phyloP scores from a whole-genome alignment of 2,888 invertebrate species.

The Arge pagana region DNA sequence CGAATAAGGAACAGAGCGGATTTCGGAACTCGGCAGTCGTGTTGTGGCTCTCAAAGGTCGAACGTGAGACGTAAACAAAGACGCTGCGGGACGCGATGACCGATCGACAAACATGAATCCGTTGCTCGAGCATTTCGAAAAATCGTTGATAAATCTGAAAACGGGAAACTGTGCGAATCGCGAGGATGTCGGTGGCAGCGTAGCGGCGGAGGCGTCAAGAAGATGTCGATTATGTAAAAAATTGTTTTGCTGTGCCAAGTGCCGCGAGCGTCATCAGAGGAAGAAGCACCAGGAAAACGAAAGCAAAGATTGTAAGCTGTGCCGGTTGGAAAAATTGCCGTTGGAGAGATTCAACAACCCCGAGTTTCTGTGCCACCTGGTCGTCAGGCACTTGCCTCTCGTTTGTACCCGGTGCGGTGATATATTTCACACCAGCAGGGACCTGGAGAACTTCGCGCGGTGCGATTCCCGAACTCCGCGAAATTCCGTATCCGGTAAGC shows the following conservation, averaged over 20 bases:
- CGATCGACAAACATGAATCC: constrained; percentile 11
- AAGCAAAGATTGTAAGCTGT: constrained; percentile 41
- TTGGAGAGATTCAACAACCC: constrained; percentile 37
- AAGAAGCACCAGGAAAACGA: constrained; percentile 41
- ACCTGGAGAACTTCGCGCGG: constrained; percentile 30
- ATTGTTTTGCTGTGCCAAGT: constrained; percentile 46
- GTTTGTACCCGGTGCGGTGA: constrained; percentile 43
- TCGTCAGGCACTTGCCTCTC: constrained; percentile 45
- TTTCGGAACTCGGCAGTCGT: too few species aligned
- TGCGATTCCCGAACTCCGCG: background rate
- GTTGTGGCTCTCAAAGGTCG: too few species aligned
- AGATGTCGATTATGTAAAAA: constrained; percentile 46
- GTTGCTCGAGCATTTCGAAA: background rate
- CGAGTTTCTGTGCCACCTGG: constrained; percentile 41
- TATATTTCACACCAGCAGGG: constrained; percentile 35
- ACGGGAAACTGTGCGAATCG: background rate
- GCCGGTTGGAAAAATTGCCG: constrained; percentile 37
- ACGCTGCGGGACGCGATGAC: constrained; percentile 5
- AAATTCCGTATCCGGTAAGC: background rate
- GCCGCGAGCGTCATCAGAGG: constrained; percentile 42
- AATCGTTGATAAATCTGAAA: background rate
- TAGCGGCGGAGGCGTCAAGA: too few species aligned
- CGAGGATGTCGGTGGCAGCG: constrained; percentile 39
- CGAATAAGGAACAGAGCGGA: too few species aligned
- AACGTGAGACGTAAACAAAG: constrained; percentile 11